Percentiles rank a stretch among this genome's conserved stretches.
phyloP scores from a whole-genome alignment of 2,113 vertebrate genomes.

The Alces alces region DNA sequence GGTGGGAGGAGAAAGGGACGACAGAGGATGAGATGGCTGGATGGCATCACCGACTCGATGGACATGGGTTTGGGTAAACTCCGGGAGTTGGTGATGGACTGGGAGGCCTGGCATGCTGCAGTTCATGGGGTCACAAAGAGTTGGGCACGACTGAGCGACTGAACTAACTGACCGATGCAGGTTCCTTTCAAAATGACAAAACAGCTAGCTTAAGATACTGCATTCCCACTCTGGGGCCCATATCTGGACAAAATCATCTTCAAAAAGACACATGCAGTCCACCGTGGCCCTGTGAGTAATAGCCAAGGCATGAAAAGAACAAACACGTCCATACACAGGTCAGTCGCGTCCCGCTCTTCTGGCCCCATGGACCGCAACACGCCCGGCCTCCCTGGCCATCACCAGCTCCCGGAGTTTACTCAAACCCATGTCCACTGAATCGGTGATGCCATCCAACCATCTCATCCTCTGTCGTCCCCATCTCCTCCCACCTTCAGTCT shows the following conservation, averaged over 20 bases:
- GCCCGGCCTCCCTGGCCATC: not conserved
- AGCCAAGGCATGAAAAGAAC: no score
- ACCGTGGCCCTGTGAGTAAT: no score
- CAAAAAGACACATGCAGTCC: no score
- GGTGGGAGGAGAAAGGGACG: not conserved
- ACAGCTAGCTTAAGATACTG: no score
- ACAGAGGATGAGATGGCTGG: not conserved
- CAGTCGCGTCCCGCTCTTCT: fast-evolving
- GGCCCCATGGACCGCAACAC: not conserved
- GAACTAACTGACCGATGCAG: no score
- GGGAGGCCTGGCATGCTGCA: not conserved
- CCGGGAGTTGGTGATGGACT: not conserved
- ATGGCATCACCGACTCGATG: not conserved
- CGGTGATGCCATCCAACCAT: not conserved
- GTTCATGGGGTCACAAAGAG: not conserved
- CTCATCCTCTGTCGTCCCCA: not conserved
- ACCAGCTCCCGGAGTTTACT: not conserved
- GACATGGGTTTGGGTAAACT: not conserved
- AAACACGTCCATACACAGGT: no score
- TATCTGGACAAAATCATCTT: no score
- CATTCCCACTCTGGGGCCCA: no score
- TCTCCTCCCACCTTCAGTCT: not conserved
- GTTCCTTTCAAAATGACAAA: no score
- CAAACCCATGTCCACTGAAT: not conserved
- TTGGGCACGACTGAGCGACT: fast-evolving